Evolutionary conservation across 2,888 invertebrate genomes (phyloP).

Genomic region (Tetragonisca angustula): DNA sequence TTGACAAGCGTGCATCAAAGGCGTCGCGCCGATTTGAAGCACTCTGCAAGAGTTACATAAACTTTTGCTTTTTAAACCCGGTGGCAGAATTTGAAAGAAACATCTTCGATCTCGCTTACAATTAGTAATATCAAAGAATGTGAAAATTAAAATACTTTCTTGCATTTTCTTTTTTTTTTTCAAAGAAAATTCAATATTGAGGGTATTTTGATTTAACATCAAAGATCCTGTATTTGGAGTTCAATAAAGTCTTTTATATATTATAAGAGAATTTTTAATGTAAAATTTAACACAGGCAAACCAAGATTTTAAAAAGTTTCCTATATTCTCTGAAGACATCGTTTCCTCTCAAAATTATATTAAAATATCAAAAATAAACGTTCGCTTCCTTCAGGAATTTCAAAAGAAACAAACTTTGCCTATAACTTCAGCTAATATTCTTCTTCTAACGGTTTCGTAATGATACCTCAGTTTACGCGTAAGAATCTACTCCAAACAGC

Average conservation of each 20-base stretch:
- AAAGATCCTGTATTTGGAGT: no score
- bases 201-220: no score
- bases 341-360: no score
- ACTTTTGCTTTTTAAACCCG: not conserved
- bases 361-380: no score
- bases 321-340: no score
- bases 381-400: not conserved
- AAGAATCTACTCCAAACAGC: slow-evolving; percentile 21
- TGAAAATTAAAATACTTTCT: no score
- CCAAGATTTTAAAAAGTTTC: no score
- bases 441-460: not conserved
- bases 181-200: no score
- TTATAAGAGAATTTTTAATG: not conserved
- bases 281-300: no score
- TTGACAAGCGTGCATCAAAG: slow-evolving; percentile 96
- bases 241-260: not conserved
- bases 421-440: not conserved
- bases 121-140: no score
- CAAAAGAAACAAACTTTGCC: not conserved
- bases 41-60: slow-evolving; percentile 74
- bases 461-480: not conserved
- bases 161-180: no score
- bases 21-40: slow-evolving; percentile 88
- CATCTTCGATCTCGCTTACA: no score
- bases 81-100: not conserved